phyloP scores from a whole-genome alignment of 1,140 invertebrate species.

The Medauroidea extradentata region DNA sequence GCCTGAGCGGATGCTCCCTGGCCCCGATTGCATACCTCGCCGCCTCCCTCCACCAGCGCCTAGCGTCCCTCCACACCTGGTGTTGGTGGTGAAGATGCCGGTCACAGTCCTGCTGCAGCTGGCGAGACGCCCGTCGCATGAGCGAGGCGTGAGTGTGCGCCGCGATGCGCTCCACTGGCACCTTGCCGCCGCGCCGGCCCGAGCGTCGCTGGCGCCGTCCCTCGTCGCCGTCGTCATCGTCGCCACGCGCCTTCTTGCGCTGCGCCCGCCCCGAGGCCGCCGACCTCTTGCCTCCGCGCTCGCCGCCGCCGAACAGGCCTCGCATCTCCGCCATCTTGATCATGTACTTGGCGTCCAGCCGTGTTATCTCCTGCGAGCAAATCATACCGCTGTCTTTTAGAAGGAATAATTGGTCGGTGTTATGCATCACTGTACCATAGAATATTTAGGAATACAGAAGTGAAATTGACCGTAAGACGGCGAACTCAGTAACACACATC shows the following conservation, averaged over 20 bases:
- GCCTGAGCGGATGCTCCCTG: not conserved
- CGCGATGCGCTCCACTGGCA: constrained; percentile 45
- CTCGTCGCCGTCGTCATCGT: not conserved
- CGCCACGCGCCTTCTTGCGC: constrained; percentile 2
- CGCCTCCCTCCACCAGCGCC: constrained; percentile 37
- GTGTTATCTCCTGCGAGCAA: constrained; percentile 54
- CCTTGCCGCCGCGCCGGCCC: constrained; percentile 20
- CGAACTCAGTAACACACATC: too few species aligned
- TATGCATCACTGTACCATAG: too few species aligned
- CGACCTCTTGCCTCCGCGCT: constrained; percentile 24
- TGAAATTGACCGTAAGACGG: too few species aligned
- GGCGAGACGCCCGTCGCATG: constrained; percentile 17
- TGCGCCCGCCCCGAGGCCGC: not conserved
- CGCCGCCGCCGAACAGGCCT: constrained; percentile 61
- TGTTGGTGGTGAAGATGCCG: constrained; percentile 19
- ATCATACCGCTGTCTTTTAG: too few species aligned
- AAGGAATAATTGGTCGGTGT: too few species aligned
- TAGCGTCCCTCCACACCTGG: constrained; percentile 24
- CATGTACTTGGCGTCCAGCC: constrained; percentile 72
- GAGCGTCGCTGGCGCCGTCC: not conserved
- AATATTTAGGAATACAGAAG: too few species aligned
- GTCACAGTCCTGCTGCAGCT: constrained; percentile 20
- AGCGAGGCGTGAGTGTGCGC: constrained; percentile 49
- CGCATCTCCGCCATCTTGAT: constrained; percentile 71
- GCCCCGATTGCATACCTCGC: constrained; percentile 15